Base-by-base conservation (phyloP, 35 echinoderm and acorn worm species). In the Chiridota heheva region DNA sequence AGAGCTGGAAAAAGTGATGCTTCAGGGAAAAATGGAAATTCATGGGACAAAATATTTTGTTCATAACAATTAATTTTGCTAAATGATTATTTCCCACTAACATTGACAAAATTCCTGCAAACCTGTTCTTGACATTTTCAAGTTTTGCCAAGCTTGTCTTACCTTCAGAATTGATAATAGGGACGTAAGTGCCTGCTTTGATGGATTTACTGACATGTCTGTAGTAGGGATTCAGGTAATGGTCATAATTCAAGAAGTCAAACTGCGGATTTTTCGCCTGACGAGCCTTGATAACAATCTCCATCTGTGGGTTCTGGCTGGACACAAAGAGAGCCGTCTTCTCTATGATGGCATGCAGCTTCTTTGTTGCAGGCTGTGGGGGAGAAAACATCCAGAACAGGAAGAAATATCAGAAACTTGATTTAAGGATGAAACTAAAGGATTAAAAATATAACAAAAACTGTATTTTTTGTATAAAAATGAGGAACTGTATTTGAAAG, bases 161-260 rank as follows among this genome's bases (percentile, higher is more conserved):
- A 49, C 18, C 67, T 80, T 84, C 49, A 66, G 87, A 70, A 45
- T 53, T 29, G 70, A 77, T 35, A 7, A 36, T 64, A 43, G 89
- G 89, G 35, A 76, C 82, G 42, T 98, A 98, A 31, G 40, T 88
- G 26, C 86, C 86, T 18, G 79, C 75, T 51, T 98, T 91, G 58
- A 98, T 89, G 46, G 37, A 78, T 33, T 86, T 88, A 5, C 91
- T 38, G 7, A 98, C 13, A 49, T 98, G 95, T 31, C 83, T 98
- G 81, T 98, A 98, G 85, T 98, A 98, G 26, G 88, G 88, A 58
- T 98, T 98, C 48, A 98, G 81, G 68, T 90, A 98, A 69, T 98
- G 95, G 63, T 98, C 95, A 85, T 87, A 98, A 29, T 92, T 82
- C 20, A 98, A 59, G 73, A 98, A 98, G 48, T 82, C 83, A 86